These are phyloP conservation scores for Mastigias papua DNA, from an alignment of 30 jellyfish, hydroid and myxozoan genomes.

Conservation along the genomic window DNA sequence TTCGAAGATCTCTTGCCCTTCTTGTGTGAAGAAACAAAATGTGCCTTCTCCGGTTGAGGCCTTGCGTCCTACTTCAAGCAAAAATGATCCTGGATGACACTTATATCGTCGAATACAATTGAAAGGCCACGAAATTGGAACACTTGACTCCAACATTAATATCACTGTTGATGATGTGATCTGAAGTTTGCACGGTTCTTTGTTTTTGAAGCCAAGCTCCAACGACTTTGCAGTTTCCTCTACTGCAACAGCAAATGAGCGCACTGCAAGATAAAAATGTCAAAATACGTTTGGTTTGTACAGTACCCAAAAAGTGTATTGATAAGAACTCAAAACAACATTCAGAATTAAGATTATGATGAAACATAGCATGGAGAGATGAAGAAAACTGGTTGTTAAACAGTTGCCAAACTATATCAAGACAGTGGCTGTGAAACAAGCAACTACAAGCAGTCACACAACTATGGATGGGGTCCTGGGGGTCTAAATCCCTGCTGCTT, in stretches of 20 bases:
- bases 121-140: conserved; percentile 77
- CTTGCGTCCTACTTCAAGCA: conserved; percentile 92
- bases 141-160: conserved; percentile 28
- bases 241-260: conserved; percentile 54
- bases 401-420: too few relatives aligned
- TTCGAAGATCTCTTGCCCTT: conserved; percentile 82
- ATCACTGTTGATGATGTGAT: conserved; percentile 50
- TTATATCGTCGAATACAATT: conserved; percentile 94
- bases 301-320: too few relatives aligned
- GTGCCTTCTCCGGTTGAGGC: conserved; percentile 95
- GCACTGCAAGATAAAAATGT: conserved; percentile 31
- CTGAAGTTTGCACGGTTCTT: conserved; percentile 54
- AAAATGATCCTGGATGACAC: conserved; percentile 75
- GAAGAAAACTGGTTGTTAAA: too few relatives aligned
- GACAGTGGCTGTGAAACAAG: too few relatives aligned
- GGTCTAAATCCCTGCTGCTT: too few relatives aligned
- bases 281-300: too few relatives aligned
- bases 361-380: too few relatives aligned
- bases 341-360: too few relatives aligned
- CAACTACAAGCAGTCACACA: too few relatives aligned
- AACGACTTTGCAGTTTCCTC: conserved; percentile 45
- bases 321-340: too few relatives aligned
- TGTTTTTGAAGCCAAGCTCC: conserved; percentile 36
- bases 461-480: too few relatives aligned
- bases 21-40: conserved; percentile 79